Percentiles rank a stretch among this genome's conserved stretches.
Evolutionary conservation across 2,888 invertebrate species (phyloP).

Genomic region (Gymnosoma rotundatum): DNA sequence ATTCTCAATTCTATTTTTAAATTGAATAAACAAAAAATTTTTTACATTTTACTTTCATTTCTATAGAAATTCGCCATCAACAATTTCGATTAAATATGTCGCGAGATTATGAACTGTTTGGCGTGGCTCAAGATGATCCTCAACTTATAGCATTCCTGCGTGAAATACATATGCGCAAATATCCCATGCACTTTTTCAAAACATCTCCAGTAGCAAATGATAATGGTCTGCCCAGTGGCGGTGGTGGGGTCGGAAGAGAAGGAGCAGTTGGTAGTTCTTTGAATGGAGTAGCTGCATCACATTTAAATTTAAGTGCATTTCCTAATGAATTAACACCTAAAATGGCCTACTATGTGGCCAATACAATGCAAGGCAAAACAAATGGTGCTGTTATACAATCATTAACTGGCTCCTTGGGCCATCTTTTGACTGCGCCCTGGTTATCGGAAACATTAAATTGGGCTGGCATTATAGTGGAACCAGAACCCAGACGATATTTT

Average conservation of each 20-base stretch:
- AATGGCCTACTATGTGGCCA: constrained; percentile 81
- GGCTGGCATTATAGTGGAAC: constrained; percentile 89
- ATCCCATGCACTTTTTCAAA: constrained; percentile 79
- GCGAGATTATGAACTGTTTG: constrained; percentile 88
- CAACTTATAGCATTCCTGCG: constrained; percentile 89
- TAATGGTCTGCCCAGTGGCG: constrained; percentile 12
- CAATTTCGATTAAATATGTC: constrained; percentile 92
- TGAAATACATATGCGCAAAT: constrained; percentile 86
- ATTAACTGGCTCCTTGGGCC: constrained; percentile 84
- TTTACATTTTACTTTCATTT: not conserved
- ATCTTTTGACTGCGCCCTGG: constrained; percentile 87
- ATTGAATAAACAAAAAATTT: not conserved
- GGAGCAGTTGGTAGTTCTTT: constrained; percentile 20
- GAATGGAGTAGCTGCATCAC: constrained; percentile 47
- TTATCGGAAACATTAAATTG: constrained; percentile 88
- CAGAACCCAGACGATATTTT: constrained; percentile 90
- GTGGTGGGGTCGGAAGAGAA: constrained; percentile 2
- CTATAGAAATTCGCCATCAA: constrained; percentile 86
- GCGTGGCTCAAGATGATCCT: constrained; percentile 89
- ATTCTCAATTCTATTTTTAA: too few relatives aligned
- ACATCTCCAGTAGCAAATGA: constrained; percentile 57
- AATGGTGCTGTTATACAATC: constrained; percentile 89
- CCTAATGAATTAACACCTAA: constrained; percentile 78
- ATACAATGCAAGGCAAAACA: constrained; percentile 80
- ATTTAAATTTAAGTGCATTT: constrained; percentile 76